Evolutionary conservation across 1,140 invertebrate species (phyloP).

Genomic region (Orussus abietinus): DNA sequence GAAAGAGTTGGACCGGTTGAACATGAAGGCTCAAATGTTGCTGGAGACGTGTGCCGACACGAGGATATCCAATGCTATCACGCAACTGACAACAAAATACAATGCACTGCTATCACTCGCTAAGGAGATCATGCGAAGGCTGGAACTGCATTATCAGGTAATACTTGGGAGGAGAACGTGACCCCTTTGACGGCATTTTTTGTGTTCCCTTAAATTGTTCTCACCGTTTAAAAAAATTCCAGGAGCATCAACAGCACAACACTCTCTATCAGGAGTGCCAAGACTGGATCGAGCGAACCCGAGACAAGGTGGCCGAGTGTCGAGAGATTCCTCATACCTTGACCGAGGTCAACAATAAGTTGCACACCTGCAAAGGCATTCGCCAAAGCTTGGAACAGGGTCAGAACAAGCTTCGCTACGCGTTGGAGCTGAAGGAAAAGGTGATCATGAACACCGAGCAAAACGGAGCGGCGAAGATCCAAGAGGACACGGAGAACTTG

Average conservation of each 20-base stretch:
- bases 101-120: constrained; percentile 86
- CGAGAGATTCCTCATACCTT: constrained; percentile 71
- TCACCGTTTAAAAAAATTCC: constrained; percentile 17
- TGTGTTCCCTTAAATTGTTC: no score
- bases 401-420: constrained; percentile 85
- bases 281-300: constrained; percentile 83
- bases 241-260: constrained; percentile 86
- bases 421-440: constrained; percentile 86
- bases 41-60: constrained; percentile 91
- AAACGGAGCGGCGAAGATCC: constrained; percentile 77
- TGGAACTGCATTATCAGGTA: constrained; percentile 86
- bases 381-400: constrained; percentile 84
- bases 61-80: constrained; percentile 88
- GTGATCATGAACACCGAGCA: constrained; percentile 90
- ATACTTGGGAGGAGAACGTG: no score
- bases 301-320: constrained; percentile 77
- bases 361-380: constrained; percentile 79
- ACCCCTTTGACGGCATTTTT: no score
- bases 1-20: constrained; percentile 84
- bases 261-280: constrained; percentile 86
- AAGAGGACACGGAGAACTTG: constrained; percentile 84
- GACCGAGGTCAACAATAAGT: constrained; percentile 76
- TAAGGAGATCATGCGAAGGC: constrained; percentile 87
- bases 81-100: constrained; percentile 90
- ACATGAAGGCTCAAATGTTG: constrained; percentile 84